Percentiles rank a stretch among this genome's conserved stretches.
Conservation (phyloP, 2,797 vertebrate genomes). For the Nyctibius grandis region DNA sequence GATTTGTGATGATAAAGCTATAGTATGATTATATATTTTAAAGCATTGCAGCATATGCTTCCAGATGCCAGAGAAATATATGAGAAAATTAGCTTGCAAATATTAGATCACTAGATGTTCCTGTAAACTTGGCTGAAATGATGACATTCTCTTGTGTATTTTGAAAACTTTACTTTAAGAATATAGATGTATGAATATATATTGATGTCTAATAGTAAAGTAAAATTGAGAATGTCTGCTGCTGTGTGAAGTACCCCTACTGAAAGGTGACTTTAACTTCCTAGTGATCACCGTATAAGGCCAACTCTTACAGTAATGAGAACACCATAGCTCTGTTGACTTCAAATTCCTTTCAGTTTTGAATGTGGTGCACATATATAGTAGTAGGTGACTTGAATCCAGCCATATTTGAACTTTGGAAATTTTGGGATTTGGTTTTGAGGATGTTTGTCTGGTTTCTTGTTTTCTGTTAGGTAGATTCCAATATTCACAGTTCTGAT, state of each 20-base stretch:
- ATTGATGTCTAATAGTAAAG: not conserved
- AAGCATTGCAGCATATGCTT: not conserved
- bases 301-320: not conserved
- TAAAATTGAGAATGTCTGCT: not conserved
- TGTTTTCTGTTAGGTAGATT: not conserved
- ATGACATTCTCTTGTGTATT: not conserved
- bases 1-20: constrained; percentile 21
- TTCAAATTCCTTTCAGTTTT: not conserved
- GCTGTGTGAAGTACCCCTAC: not conserved
- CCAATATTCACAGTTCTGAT: not conserved
- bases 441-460: not conserved
- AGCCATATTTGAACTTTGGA: not conserved
- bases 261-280: not conserved
- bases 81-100: constrained; percentile 21
- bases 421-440: not conserved
- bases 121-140: not conserved
- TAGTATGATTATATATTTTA: not conserved
- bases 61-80: constrained; percentile 15
- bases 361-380: not conserved
- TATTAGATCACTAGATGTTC: not conserved
- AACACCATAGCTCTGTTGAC: not conserved
- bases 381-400: not conserved
- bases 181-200: not conserved
- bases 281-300: not conserved
- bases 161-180: not conserved